Evolutionary conservation across 2,113 vertebrate genomes (phyloP).

Genomic region (Onychorhynchus coronatus): DNA sequence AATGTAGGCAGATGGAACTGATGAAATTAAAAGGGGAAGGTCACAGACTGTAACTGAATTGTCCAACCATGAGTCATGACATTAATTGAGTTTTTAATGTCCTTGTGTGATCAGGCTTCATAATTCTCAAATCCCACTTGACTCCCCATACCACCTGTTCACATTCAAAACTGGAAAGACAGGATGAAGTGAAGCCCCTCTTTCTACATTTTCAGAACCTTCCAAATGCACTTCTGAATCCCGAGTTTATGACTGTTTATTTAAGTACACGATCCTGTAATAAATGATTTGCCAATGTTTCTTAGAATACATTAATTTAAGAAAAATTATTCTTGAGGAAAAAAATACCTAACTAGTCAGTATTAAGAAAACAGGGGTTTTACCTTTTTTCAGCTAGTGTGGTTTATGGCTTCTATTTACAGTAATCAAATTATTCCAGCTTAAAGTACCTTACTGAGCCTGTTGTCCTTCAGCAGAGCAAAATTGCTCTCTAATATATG

Average conservation of each 20-base stretch:
- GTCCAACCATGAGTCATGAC: constrained; percentile 45
- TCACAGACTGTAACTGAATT: constrained; percentile 51
- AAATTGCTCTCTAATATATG: background rate
- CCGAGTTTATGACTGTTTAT: background rate
- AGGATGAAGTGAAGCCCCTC: background rate
- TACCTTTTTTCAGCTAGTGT: background rate
- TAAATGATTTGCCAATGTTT: background rate
- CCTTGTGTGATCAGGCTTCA: constrained; percentile 26
- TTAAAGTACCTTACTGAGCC: background rate
- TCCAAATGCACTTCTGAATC: background rate
- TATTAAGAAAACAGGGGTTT: background rate
- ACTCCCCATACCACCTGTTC: background rate
- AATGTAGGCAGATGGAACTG: background rate
- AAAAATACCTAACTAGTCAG: background rate
- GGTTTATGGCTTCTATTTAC: constrained; percentile 14
- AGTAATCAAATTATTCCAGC: constrained; percentile 25
- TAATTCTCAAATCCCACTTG: constrained; percentile 25
- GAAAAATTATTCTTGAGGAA: background rate
- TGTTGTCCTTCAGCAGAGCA: background rate
- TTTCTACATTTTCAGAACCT: background rate
- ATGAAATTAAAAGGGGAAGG: constrained; percentile 46
- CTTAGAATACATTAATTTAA: background rate
- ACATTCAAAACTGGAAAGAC: background rate
- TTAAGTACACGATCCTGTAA: background rate
- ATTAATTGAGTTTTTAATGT: constrained; percentile 50